Conservation (phyloP, 2,113 vertebrate genomes). For the Platichthys flesus region DNA sequence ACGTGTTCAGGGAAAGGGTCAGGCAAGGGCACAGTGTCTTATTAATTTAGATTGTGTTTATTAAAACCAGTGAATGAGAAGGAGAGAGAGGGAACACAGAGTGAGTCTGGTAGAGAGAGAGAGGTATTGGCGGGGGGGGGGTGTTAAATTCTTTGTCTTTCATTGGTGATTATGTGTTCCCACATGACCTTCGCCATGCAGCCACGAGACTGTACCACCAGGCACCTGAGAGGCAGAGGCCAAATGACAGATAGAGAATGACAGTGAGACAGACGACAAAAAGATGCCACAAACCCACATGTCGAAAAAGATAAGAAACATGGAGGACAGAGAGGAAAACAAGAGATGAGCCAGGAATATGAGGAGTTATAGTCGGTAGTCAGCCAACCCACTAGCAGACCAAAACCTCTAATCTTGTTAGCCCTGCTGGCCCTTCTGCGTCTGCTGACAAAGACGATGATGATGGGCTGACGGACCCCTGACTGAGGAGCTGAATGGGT, state of each 20-base stretch:
- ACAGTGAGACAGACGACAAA: not conserved
- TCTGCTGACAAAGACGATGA: slow-evolving; percentile 37
- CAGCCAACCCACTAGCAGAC: slow-evolving; percentile 5
- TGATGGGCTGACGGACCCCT: slow-evolving; percentile 17
- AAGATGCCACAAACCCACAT: not conserved
- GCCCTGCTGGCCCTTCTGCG: slow-evolving; percentile 11
- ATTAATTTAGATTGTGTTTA: slow-evolving; percentile 39
- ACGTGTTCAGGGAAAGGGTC: slow-evolving; percentile 22
- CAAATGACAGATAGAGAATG: not conserved
- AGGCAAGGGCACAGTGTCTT: slow-evolving; percentile 12
- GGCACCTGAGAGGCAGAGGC: not conserved
- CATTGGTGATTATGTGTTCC: slow-evolving; percentile 46
- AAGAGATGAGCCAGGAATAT: not conserved
- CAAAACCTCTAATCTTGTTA: slow-evolving; percentile 42
- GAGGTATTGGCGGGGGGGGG: no score
- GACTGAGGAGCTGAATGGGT: slow-evolving; percentile 35
- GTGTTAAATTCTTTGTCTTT: slow-evolving; percentile 45
- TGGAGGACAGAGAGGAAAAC: not conserved
- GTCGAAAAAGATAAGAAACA: not conserved
- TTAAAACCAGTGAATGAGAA: slow-evolving; percentile 35
- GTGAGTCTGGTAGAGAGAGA: slow-evolving; percentile 9
- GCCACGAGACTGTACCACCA: slow-evolving; percentile 59
- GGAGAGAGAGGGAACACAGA: slow-evolving; percentile 1
- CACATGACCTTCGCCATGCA: slow-evolving; percentile 45
- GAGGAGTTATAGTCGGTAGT: not conserved